Base-by-base conservation (phyloP, 1,140 invertebrate genomes). In the Phortica variegata region DNA sequence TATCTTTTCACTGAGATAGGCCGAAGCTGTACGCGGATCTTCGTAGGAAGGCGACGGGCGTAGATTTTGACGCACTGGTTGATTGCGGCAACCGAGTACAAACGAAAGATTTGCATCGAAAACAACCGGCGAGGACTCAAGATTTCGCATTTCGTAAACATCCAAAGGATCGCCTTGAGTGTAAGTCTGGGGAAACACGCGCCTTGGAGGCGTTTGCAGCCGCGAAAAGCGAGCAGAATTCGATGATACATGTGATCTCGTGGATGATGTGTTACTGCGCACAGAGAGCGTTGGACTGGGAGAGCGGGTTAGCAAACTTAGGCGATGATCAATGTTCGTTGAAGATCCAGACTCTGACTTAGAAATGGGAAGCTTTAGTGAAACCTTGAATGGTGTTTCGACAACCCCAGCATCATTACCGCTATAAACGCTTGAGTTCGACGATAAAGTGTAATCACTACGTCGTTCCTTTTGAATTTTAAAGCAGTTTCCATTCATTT, bases 71-170 rank as follows among this genome's bases (percentile, higher is more conserved):
- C 82, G 78, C 4, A 89, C 78, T 7, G 82, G 81, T 61, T 87
- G 85, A 1, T 58, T 80, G 82, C 44, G 85, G 83, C 84, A 83
- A 1, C 87, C 87, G 18, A 91, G 76, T 0, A 90, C 82, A 56
- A 91, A 90, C 7, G 85, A 87, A 10, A 91, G 76, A 61, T 89
- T 90, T 0, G 87, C 89, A 56, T 89, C 86, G 48, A 91, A 88
- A 0, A 91, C 83, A 0, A 91, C 87, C 0, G 88, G 86, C 0
- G 88, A 84, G 38, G 85, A 84, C 52, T 88, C 87, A 60, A 83
- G 83, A 7, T 75, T 69, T 2, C 79, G 78, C 32, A 85, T 66
- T 57, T 86, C 82, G 32, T 82, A 79, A 3, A 82, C 58, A 52
- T 80, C 77, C 6, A 80, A 47, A 18, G 75, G 70, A 40, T 77